phyloP scores from a whole-genome alignment of 2,113 vertebrate genomes.

The Pao palembangensis region DNA sequence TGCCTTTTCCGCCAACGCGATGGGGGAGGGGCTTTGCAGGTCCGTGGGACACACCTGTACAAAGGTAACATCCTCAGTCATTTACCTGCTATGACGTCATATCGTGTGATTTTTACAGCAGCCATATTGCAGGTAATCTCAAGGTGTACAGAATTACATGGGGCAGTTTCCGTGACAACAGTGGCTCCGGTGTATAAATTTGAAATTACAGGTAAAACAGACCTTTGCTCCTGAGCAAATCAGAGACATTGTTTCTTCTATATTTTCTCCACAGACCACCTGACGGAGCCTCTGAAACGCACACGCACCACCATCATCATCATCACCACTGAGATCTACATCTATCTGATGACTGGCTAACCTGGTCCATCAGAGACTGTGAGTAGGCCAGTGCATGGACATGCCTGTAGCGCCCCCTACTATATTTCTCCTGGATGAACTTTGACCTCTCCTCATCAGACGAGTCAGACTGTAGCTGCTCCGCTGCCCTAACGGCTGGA shows the following conservation, averaged over 20 bases:
- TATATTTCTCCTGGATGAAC: conserved; percentile 75
- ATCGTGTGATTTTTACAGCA: background rate
- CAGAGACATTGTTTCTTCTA: conserved; percentile 72
- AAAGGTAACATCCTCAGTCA: conserved; percentile 8
- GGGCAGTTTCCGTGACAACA: background rate
- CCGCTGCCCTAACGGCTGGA: conserved; percentile 52
- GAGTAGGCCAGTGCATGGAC: conserved; percentile 62
- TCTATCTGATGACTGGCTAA: conserved; percentile 11
- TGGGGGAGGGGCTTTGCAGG: conserved; percentile 51
- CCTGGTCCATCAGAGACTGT: conserved; percentile 67
- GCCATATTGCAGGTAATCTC: too few species aligned
- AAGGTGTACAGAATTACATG: too few species aligned
- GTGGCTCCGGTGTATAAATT: too few species aligned
- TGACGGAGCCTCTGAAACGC: conserved; percentile 69
- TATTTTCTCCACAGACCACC: conserved; percentile 60
- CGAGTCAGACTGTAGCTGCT: conserved; percentile 64
- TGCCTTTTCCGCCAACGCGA: conserved; percentile 70
- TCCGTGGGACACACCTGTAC: conserved; percentile 57
- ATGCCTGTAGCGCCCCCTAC: conserved; percentile 68
- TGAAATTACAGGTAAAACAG: too few species aligned
- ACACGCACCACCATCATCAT: conserved; percentile 1
- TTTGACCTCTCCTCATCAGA: conserved; percentile 53
- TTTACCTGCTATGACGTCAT: background rate
- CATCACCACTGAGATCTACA: background rate
- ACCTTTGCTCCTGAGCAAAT: conserved; percentile 77